Conservation (phyloP, 2,888 invertebrate species). For the Germaria angustata region DNA sequence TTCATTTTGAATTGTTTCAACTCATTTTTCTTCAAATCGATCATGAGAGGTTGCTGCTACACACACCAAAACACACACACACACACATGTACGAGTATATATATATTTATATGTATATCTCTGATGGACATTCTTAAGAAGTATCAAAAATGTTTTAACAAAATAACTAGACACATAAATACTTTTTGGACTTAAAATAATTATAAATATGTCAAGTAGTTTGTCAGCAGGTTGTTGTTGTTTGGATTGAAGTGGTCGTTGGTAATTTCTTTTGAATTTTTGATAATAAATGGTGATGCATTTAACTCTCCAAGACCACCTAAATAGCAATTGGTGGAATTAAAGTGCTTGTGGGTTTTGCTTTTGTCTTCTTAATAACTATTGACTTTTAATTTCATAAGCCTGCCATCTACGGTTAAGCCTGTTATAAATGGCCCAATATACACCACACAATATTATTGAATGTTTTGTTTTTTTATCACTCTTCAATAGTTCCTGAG, state of each 20-base stretch:
- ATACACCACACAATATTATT: too few species aligned
- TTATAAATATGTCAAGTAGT: constrained; percentile 60
- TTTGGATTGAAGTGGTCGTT: constrained; percentile 34
- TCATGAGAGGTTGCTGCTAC: not conserved
- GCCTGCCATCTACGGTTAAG: not conserved
- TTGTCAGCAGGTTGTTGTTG: constrained; percentile 46
- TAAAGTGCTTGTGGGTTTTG: not conserved
- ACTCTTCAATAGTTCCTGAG: too few species aligned
- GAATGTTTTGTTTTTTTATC: too few species aligned
- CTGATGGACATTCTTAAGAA: constrained; percentile 27
- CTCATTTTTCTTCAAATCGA: constrained; percentile 22
- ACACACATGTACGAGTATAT: too few species aligned
- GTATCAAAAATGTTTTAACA: constrained; percentile 2
- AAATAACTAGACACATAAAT: constrained; percentile 12
- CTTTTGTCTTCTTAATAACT: not conserved
- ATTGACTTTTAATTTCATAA: not conserved
- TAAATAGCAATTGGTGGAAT: not conserved
- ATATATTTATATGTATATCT: not conserved
- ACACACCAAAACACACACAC: constrained; percentile 1
- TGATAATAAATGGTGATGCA: not conserved
- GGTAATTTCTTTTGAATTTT: not conserved
- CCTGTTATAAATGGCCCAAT: not conserved
- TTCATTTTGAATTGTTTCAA: constrained; percentile 28
- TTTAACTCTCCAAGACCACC: constrained; percentile 34
- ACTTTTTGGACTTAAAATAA: constrained; percentile 36